These are phyloP conservation scores for Blomia tropicalis DNA, from an alignment of 2,888 invertebrate species.

Conservation along the genomic window DNA sequence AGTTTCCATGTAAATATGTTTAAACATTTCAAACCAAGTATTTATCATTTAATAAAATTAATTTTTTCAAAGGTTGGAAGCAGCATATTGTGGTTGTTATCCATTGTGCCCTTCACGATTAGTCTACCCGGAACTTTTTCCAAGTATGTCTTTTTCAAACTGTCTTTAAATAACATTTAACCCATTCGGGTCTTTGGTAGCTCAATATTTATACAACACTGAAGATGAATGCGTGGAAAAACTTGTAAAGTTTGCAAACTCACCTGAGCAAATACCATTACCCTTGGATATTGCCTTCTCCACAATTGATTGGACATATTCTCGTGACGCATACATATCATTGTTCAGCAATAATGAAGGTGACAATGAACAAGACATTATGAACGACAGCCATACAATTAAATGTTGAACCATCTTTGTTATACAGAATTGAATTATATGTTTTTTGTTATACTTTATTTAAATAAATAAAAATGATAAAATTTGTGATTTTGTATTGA, in stretches of 20 bases:
- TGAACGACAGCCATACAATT: no score
- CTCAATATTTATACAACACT: constrained; percentile 1
- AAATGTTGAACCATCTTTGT: no score
- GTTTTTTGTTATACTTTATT: no score
- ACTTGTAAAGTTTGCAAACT: not conserved
- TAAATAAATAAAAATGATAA: no score
- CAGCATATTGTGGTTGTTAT: constrained; percentile 51
- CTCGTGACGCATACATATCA: not conserved
- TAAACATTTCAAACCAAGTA: not conserved
- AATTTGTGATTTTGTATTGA: no score
- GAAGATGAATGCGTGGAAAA: not conserved
- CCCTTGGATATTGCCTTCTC: constrained; percentile 9
- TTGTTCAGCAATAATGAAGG: not conserved
- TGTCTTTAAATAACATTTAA: not conserved
- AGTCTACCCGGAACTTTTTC: constrained; percentile 57
- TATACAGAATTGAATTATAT: no score
- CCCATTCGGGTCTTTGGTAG: no score
- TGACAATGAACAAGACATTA: no score
- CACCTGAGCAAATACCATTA: constrained; percentile 2
- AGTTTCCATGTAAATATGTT: constrained; percentile 48
- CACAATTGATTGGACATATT: constrained; percentile 9
- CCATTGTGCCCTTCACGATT: constrained; percentile 51
- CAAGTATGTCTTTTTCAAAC: constrained; percentile 28
- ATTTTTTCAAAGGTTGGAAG: constrained; percentile 45
- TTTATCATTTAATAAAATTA: not conserved